phyloP scores from a whole-genome alignment of 2,113 vertebrate species.

The Uria aalge region DNA sequence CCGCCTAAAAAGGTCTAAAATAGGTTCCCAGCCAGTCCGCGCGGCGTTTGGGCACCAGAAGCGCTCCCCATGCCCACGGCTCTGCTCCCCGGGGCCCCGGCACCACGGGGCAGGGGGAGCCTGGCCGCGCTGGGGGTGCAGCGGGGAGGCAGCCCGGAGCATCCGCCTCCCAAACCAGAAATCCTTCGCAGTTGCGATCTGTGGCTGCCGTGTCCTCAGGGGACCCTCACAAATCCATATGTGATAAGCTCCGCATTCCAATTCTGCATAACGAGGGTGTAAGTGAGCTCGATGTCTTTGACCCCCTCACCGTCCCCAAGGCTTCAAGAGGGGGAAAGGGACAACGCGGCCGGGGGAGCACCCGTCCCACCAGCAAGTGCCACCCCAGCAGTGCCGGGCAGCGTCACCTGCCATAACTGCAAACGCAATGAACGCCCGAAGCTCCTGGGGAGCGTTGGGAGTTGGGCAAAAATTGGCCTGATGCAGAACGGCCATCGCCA shows the following conservation, averaged over 20 bases:
- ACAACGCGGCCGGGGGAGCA: neutral
- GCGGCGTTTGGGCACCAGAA: neutral
- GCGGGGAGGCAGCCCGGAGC: neutral
- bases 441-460: neutral
- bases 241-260: neutral
- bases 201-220: neutral
- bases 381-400: neutral
- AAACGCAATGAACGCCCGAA: neutral
- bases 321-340: neutral
- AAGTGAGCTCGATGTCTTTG: neutral
- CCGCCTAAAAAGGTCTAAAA: neutral
- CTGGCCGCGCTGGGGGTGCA: fast-evolving
- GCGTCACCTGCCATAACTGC: neutral
- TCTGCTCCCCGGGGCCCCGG: too few species aligned
- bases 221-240: neutral
- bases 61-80: neutral
- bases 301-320: fast-evolving
- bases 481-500: neutral
- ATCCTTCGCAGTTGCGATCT: neutral
- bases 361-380: neutral
- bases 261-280: neutral
- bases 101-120: neutral
- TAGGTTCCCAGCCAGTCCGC: neutral
- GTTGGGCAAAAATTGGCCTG: neutral
- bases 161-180: neutral